A percentile compares a stretch with the other conserved stretches of the same genome.
Evolutionary conservation across 1,140 invertebrate genomes (phyloP).

Genomic region (Macrobrachium rosenbergii): DNA sequence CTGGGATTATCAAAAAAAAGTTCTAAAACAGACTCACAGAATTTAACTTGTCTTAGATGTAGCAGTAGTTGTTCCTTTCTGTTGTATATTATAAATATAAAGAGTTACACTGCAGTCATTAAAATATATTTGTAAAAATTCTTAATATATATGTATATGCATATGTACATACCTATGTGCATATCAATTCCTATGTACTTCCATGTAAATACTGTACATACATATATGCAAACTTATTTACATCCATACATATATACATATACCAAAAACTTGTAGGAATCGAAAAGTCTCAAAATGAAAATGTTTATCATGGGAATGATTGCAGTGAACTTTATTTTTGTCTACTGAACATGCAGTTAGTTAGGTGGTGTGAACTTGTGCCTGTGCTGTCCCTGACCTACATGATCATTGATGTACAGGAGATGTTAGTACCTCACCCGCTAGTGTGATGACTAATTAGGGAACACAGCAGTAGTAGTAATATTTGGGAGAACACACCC

Average conservation of each 20-base stretch:
- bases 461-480: constrained; percentile 8
- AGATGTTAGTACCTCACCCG: constrained; percentile 42
- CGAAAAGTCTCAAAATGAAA: constrained; percentile 39
- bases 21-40: no score
- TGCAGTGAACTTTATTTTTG: constrained; percentile 53
- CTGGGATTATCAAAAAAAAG: no score
- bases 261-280: constrained; percentile 25
- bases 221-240: not conserved
- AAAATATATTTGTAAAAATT: not conserved
- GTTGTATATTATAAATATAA: constrained; percentile 17
- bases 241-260: constrained; percentile 18
- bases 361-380: constrained; percentile 62
- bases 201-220: not conserved
- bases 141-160: not conserved
- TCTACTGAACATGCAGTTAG: constrained; percentile 61
- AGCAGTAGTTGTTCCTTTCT: no score
- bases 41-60: no score
- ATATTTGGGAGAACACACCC: constrained; percentile 20
- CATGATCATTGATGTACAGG: constrained; percentile 1
- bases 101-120: constrained; percentile 50
- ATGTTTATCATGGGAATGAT: constrained; percentile 24
- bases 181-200: no score
- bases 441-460: constrained; percentile 9
- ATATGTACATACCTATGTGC: not conserved
- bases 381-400: constrained; percentile 50